These are phyloP conservation scores for Ctenicera cuprea DNA, from an alignment of 2,888 invertebrate species.

Conservation along the genomic window DNA sequence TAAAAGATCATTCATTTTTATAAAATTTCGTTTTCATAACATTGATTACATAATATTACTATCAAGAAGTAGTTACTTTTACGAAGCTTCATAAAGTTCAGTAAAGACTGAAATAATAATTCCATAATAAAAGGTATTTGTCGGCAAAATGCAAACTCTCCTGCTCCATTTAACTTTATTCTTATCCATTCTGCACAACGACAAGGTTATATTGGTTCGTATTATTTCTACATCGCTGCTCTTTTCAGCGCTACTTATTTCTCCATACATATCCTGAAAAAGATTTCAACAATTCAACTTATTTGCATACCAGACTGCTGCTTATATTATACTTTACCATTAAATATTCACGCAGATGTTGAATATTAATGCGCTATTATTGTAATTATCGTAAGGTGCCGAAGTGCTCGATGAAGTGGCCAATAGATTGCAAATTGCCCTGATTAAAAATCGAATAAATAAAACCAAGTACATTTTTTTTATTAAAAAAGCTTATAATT, in stretches of 20 bases:
- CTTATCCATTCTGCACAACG: conserved; percentile 49
- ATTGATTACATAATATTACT: too few species aligned
- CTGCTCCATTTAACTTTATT: conserved; percentile 50
- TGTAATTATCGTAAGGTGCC: conserved; percentile 11
- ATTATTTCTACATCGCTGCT: conserved; percentile 45
- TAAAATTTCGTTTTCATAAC: too few species aligned
- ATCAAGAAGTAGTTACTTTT: neutral
- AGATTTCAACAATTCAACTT: conserved; percentile 40
- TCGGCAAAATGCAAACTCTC: conserved; percentile 47
- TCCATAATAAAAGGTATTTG: conserved; percentile 43
- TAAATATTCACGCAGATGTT: conserved; percentile 1
- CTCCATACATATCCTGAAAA: conserved; percentile 33
- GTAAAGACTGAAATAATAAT: conserved; percentile 33
- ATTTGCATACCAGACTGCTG: conserved; percentile 39
- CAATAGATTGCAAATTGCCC: conserved; percentile 13
- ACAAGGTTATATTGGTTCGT: conserved; percentile 50
- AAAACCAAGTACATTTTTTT: neutral
- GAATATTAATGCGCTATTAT: conserved; percentile 26
- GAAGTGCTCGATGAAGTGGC: neutral
- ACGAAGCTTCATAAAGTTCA: neutral
- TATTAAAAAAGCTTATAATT: too few species aligned
- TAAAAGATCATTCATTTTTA: too few species aligned
- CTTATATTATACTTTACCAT: neutral
- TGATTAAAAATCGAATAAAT: neutral
- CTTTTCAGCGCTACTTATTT: conserved; percentile 42